A percentile compares a stretch with the other conserved stretches of the same genome.
Evolutionary conservation across 2,113 vertebrate genomes (phyloP).

Genomic region (Ameiurus melas): DNA sequence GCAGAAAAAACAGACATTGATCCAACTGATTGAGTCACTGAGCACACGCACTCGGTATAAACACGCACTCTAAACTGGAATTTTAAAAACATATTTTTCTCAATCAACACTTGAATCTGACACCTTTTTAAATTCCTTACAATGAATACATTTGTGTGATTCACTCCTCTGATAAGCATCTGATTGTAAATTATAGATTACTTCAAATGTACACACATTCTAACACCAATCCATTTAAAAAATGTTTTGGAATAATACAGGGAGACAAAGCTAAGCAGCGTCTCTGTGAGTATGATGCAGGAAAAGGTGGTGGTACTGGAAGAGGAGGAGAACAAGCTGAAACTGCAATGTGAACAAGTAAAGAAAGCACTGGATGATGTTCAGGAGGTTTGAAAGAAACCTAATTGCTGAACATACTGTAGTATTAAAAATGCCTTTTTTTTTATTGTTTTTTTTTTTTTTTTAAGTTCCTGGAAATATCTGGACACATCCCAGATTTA

Average conservation of each 20-base stretch:
- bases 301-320: not conserved
- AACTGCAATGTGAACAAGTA: conserved; percentile 27
- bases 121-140: not conserved
- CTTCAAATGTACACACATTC: not conserved
- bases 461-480: not conserved
- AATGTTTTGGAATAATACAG: not conserved
- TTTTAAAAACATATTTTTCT: not conserved
- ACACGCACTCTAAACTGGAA: not conserved
- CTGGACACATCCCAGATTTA: not conserved
- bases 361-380: not conserved
- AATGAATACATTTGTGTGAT: not conserved
- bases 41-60: conserved; percentile 29
- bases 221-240: not conserved
- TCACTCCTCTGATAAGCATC: not conserved
- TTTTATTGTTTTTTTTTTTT: too few species aligned
- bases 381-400: not conserved
- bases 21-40: conserved; percentile 51
- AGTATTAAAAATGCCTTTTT: too few species aligned
- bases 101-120: not conserved
- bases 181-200: not conserved
- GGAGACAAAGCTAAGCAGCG: not conserved
- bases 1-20: conserved; percentile 45
- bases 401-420: not conserved
- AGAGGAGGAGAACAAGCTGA: conserved; percentile 27
- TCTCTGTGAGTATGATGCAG: conserved; percentile 27